A percentile compares a stretch with the other conserved stretches of the same genome.
Conservation (phyloP, 2,888 invertebrate species). For the Argyra leucocephala region DNA sequence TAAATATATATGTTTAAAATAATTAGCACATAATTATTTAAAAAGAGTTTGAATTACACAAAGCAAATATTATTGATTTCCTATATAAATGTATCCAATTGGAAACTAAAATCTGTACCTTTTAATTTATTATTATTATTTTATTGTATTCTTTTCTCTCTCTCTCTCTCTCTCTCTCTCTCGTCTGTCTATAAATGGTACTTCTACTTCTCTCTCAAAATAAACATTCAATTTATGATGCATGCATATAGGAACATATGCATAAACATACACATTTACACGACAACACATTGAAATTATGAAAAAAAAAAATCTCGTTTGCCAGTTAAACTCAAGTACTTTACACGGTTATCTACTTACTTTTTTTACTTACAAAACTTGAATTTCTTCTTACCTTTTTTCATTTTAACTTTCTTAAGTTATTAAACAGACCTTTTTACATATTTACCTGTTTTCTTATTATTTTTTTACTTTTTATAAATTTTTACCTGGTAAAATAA, state of each 20-base stretch:
- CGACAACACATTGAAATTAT: neutral
- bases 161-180: no score
- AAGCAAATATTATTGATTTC: no score
- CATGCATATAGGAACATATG: neutral
- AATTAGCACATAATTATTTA: no score
- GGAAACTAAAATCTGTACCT: no score
- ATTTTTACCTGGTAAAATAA: neutral
- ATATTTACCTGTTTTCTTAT: neutral
- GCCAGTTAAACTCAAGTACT: neutral
- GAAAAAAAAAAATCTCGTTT: neutral
- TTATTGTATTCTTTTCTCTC: no score
- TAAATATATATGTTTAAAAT: no score
- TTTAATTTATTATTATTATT: no score
- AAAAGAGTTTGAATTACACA: no score
- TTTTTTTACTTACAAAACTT: neutral
- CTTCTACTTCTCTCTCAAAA: no score
- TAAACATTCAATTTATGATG: neutral
- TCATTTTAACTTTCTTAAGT: neutral
- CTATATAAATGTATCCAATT: no score
- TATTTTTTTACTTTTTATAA: neutral
- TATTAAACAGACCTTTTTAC: neutral
- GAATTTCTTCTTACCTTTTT: neutral
- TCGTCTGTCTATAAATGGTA: no score
- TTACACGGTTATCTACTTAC: slow-evolving; percentile 1
- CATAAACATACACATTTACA: neutral